phyloP scores from a whole-genome alignment of 23 tunicate genomes.

The Phallusia fumigata region DNA sequence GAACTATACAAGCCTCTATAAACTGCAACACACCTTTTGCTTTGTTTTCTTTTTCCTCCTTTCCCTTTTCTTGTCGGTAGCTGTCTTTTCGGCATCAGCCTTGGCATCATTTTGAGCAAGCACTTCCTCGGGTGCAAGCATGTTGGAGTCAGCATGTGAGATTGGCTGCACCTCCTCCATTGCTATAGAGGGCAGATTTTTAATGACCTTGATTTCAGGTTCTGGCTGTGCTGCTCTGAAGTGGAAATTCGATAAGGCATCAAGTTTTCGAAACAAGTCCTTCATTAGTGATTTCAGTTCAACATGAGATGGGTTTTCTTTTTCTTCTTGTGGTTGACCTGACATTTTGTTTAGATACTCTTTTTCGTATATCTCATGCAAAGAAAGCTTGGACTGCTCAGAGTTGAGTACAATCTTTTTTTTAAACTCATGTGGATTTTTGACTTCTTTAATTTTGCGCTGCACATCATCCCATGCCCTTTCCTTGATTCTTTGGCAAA shows the following conservation, averaged over 20 bases:
- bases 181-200: slow-evolving; percentile 59
- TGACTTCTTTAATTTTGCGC: slow-evolving; percentile 62
- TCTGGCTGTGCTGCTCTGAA: slow-evolving; percentile 62
- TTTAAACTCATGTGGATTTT: slow-evolving; percentile 63
- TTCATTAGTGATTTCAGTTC: slow-evolving; percentile 57
- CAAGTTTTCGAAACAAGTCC: slow-evolving; percentile 62
- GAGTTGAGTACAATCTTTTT: slow-evolving; percentile 64
- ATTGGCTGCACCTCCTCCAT: slow-evolving; percentile 89
- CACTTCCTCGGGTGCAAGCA: slow-evolving; percentile 85
- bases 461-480: slow-evolving; percentile 79
- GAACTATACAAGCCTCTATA: too few relatives aligned
- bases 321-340: slow-evolving; percentile 47
- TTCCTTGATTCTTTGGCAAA: slow-evolving; percentile 72
- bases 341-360: slow-evolving; percentile 61
- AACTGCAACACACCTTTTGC: slow-evolving; percentile 40
- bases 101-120: slow-evolving; percentile 18
- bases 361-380: slow-evolving; percentile 82
- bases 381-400: slow-evolving; percentile 61
- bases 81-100: slow-evolving; percentile 65
- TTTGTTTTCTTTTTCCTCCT: slow-evolving; percentile 69
- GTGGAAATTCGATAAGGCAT: slow-evolving; percentile 80
- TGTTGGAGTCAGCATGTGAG: slow-evolving; percentile 55
- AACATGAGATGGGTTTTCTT: slow-evolving; percentile 64
- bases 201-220: slow-evolving; percentile 66
- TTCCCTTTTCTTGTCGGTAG: slow-evolving; percentile 66